These are phyloP conservation scores for Chelonus insularis DNA, from an alignment of 1,140 invertebrate genomes.

Conservation along the genomic window DNA sequence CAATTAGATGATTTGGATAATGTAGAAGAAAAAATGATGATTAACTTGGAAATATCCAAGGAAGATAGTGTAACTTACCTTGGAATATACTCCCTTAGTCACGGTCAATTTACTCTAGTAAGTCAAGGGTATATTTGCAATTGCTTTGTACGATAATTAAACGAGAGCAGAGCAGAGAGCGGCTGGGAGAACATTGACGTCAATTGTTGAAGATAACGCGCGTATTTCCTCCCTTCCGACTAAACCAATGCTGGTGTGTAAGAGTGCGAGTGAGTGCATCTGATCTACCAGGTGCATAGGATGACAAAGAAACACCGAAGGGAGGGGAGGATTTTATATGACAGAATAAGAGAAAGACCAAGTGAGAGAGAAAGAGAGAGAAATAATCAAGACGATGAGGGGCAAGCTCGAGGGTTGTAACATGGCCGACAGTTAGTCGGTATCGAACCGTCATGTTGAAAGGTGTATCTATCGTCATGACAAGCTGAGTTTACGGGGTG, in stretches of 20 bases:
- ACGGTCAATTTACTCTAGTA: slow-evolving; percentile 8
- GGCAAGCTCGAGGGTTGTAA: slow-evolving; percentile 42
- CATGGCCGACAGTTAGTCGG: slow-evolving; percentile 49
- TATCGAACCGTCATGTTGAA: slow-evolving; percentile 46
- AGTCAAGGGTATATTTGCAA: slow-evolving; percentile 34
- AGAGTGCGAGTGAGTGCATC: no score
- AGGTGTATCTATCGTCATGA: slow-evolving; percentile 21
- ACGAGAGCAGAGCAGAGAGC: slow-evolving; percentile 28
- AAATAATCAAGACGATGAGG: slow-evolving; percentile 15
- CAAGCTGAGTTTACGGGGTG: background rate
- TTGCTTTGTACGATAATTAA: slow-evolving; percentile 33
- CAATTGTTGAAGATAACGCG: slow-evolving; percentile 50
- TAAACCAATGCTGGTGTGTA: background rate
- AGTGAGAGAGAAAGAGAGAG: slow-evolving; percentile 19
- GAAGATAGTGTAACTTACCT: slow-evolving; percentile 5
- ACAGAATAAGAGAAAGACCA: slow-evolving; percentile 36
- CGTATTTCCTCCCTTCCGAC: slow-evolving; percentile 8
- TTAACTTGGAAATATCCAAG: background rate
- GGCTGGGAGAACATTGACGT: slow-evolving; percentile 42
- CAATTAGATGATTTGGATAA: no score
- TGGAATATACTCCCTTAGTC: background rate
- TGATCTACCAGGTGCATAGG: no score
- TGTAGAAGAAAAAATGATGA: no score
- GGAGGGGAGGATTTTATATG: slow-evolving; percentile 8
- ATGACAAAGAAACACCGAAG: background rate